Evolutionary conservation across 2,888 invertebrate species (phyloP), one percentile per base, ranked within the genome.

Genomic region (Andrena hattorfiana): DNA sequence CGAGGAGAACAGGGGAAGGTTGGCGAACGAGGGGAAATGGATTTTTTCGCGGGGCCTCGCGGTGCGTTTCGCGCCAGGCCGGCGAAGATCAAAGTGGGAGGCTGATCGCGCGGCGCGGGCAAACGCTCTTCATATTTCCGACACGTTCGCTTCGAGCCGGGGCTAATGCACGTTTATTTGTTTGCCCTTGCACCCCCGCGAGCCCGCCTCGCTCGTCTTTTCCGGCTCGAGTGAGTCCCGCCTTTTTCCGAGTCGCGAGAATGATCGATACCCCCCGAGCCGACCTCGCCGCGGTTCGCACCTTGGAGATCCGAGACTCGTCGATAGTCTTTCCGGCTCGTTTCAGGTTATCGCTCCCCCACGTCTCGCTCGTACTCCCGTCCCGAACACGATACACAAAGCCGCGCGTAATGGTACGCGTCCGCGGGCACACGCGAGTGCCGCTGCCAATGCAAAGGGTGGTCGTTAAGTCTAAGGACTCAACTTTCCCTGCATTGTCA

Each of bases 81-180:
- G 86, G 84, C 59, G 67, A 80, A 77, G 81, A 87, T 87, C 84
- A 87, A 87, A 85, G 77, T 75, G 56, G 76, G 48, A 54, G 79
- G 77, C 63, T 68, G 77, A 73, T 79, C 74, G 74, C 67, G 30
- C 26, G 51, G 20, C 59, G 76, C 51, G 23, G 75, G 54, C 83
- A 54, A 62, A 70, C 63, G 84, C 69, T 82, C 86, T 82, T 85
- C 79, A 73, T 70, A 74, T 77, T 84, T 73, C 80, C 63, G 86
- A 80, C 87, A 71, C 77, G 81, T 81, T 68, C 85, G 62, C 71
- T 74, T 78, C 66, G 72, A 80, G 74, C 54, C 74, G 69, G 66
- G 77, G 75, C 67, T 87, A 87, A 87, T 87, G 84, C 81, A 82
- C 83, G 66, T 81, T 79, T 81, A 79, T 77, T 77, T 78, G 71